Evolutionary conservation across 30 jellyfish, hydroid and myxozoan genomes (phyloP).

Genomic region (Chrysaora quinquecirrha): DNA sequence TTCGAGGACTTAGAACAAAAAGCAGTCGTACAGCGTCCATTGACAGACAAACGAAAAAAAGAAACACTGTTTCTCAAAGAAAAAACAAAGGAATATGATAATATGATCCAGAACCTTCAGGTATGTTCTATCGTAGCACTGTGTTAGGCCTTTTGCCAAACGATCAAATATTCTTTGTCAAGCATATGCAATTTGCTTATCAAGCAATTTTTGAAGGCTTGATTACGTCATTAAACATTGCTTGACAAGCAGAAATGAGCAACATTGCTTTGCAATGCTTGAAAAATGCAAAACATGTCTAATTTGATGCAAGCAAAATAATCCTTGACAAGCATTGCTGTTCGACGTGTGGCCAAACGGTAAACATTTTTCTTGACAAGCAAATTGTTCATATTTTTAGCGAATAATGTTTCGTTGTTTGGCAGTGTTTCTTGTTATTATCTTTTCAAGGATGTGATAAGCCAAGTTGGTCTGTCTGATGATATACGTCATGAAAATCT

Average conservation of each 20-base stretch:
- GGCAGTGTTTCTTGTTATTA: no score
- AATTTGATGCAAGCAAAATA: not conserved
- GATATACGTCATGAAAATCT: conserved; percentile 11
- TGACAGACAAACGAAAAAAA: conserved; percentile 32
- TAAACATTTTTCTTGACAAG: no score
- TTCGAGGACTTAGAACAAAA: conserved; percentile 31
- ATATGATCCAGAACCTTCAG: conserved; percentile 23
- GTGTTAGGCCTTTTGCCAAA: no score
- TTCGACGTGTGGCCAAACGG: no score
- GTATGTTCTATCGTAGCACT: not conserved
- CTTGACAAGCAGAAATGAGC: not conserved
- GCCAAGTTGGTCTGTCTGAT: conserved; percentile 3
- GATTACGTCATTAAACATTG: no score
- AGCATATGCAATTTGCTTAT: no score
- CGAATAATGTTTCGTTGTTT: no score
- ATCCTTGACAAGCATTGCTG: not conserved
- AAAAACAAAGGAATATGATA: conserved; percentile 47
- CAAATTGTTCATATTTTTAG: no score
- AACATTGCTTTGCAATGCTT: not conserved
- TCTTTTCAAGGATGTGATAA: not conserved
- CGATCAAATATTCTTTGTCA: no score
- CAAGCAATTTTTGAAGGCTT: no score
- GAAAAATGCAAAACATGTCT: not conserved
- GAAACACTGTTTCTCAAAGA: conserved; percentile 45
- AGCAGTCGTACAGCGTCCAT: conserved; percentile 31